Conservation (phyloP, 2,888 invertebrate species). For the Celastrina argiolus region DNA sequence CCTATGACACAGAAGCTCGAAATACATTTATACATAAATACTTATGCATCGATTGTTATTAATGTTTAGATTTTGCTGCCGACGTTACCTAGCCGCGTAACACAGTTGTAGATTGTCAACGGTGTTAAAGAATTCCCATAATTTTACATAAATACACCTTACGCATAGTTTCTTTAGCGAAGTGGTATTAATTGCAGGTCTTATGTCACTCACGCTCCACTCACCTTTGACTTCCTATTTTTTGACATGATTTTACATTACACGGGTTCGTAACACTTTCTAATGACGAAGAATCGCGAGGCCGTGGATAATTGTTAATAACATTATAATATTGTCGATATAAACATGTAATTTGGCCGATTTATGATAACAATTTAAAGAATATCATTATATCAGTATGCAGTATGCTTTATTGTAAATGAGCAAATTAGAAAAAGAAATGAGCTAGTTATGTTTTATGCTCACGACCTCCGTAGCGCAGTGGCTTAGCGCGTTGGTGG, state of each 20-base stretch:
- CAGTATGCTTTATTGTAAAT: no score
- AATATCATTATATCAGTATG: background rate
- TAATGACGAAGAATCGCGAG: background rate
- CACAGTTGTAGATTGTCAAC: background rate
- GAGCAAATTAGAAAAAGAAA: no score
- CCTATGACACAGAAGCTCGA: background rate
- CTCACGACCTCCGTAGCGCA: no score
- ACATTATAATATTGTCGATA: background rate
- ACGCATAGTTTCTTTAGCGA: conserved; percentile 12
- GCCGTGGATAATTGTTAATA: conserved; percentile 16
- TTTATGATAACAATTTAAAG: background rate
- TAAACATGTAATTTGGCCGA: background rate
- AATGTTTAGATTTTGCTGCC: background rate
- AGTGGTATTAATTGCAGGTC: conserved; percentile 7
- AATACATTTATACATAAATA: background rate
- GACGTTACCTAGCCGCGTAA: background rate
- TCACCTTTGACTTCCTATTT: conserved; percentile 18
- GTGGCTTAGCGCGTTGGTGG: no score
- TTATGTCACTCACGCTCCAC: background rate
- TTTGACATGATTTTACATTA: conserved; percentile 9
- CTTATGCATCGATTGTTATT: background rate
- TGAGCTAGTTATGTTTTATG: no score
- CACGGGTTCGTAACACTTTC: background rate
- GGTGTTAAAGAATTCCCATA: conserved; percentile 13
- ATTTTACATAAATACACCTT: conserved; percentile 10